A percentile compares a stretch with the other conserved stretches of the same genome.
These are phyloP conservation scores for Palaemon carinicauda DNA, from an alignment of 1,140 invertebrate species.

Conservation along the genomic window DNA sequence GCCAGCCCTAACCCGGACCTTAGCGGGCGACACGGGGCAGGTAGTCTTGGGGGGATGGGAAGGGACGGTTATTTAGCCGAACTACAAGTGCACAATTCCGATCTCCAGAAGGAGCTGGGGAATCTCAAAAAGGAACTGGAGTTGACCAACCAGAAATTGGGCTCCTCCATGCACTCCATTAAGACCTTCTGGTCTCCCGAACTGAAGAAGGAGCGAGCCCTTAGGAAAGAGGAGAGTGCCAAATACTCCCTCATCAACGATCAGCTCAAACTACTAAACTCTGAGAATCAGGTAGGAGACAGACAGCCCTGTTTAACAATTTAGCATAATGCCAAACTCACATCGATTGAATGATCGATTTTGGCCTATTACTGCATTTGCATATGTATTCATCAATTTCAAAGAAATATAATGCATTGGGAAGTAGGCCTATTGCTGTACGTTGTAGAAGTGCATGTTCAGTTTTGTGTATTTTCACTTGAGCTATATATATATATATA, in stretches of 20 bases:
- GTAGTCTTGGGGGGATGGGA: slow-evolving; percentile 42
- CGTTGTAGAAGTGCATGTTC: no score
- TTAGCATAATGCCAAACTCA: no score
- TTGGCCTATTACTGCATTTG: background rate
- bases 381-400: no score
- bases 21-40: slow-evolving; percentile 55
- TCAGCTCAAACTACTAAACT: slow-evolving; percentile 94
- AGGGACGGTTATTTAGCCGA: slow-evolving; percentile 81
- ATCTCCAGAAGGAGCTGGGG: slow-evolving; percentile 94
- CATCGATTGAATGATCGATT: background rate
- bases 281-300: slow-evolving; percentile 91
- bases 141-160: slow-evolving; percentile 96
- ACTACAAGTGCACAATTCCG: slow-evolving; percentile 92
- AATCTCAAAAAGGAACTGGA: slow-evolving; percentile 96
- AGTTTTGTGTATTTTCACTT: no score
- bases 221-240: slow-evolving; percentile 96
- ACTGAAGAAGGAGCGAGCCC: slow-evolving; percentile 94
- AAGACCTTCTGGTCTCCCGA: slow-evolving; percentile 99
- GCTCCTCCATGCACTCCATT: slow-evolving; percentile 98
- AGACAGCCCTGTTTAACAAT: background rate
- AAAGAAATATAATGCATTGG: no score
- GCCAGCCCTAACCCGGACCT: slow-evolving; percentile 77
- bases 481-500: no score
- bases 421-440: no score
- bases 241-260: slow-evolving; percentile 97